Conservation (phyloP, 2,888 invertebrate genomes). For the Dugesia japonica region DNA sequence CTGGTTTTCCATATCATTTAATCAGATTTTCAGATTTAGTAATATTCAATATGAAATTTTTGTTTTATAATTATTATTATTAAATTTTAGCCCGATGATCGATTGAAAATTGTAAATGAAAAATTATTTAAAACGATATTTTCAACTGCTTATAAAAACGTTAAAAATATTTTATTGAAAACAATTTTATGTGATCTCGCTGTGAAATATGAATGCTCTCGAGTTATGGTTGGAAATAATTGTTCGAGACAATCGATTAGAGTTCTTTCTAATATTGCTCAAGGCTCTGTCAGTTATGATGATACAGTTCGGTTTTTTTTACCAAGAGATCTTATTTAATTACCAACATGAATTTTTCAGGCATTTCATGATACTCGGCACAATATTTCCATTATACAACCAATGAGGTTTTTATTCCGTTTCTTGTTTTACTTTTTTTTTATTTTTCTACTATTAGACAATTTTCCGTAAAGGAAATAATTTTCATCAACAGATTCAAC, state of each 20-base stretch:
- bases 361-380: neutral
- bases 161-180: neutral
- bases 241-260: neutral
- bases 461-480: neutral
- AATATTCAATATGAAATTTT: neutral
- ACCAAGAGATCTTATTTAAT: too few species aligned
- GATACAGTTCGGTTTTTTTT: too few species aligned
- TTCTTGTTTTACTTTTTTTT: neutral
- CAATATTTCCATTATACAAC: neutral
- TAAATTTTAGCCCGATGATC: neutral
- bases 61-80: neutral
- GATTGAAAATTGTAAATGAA: neutral
- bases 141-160: neutral
- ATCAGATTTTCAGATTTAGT: neutral
- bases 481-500: neutral
- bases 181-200: neutral
- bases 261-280: neutral
- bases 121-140: neutral
- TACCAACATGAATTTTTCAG: too few species aligned
- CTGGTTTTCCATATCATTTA: neutral
- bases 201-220: neutral
- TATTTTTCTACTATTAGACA: neutral
- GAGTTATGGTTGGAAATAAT: neutral
- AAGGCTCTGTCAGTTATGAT: neutral
- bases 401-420: neutral